Evolutionary conservation across 2,888 invertebrate species (phyloP).

Genomic region (Pimpla rufipes): DNA sequence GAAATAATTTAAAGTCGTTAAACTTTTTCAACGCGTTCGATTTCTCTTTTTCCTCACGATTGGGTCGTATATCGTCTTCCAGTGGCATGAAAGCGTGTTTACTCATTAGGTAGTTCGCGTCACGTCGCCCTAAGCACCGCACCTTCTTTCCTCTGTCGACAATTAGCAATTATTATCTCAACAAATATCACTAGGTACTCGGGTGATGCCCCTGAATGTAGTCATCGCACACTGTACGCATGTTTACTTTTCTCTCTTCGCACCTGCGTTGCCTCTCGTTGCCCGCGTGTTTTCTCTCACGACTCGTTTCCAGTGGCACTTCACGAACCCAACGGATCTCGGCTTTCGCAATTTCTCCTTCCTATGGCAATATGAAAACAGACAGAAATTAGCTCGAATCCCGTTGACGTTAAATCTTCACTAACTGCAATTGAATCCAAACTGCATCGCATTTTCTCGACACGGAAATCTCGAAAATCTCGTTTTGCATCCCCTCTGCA

Average conservation of each 20-base stretch:
- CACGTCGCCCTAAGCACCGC: not conserved
- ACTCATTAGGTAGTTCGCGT: not conserved
- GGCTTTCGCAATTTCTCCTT: not conserved
- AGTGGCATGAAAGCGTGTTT: slow-evolving; percentile 7
- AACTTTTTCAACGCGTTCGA: not conserved
- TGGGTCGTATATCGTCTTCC: not conserved
- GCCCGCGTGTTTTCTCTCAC: not conserved
- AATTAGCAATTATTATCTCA: not conserved
- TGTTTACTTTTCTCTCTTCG: slow-evolving; percentile 10
- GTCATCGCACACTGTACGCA: slow-evolving; percentile 11
- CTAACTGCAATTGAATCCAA: not conserved
- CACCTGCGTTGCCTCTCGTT: not conserved
- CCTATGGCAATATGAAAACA: not conserved
- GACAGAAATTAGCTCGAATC: not conserved
- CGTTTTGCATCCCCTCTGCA: not conserved
- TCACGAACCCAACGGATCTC: not conserved
- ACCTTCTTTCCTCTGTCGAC: not conserved
- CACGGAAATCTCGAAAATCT: not conserved
- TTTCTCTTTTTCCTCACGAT: not conserved
- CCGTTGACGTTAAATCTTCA: too few species aligned
- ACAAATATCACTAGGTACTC: not conserved
- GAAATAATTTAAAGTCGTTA: not conserved
- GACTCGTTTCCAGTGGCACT: slow-evolving; percentile 3
- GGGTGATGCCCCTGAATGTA: slow-evolving; percentile 14
- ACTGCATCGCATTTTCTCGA: not conserved